Evolutionary conservation across 1,140 invertebrate species (phyloP).

Genomic region (Drosophila trapezifrons): DNA sequence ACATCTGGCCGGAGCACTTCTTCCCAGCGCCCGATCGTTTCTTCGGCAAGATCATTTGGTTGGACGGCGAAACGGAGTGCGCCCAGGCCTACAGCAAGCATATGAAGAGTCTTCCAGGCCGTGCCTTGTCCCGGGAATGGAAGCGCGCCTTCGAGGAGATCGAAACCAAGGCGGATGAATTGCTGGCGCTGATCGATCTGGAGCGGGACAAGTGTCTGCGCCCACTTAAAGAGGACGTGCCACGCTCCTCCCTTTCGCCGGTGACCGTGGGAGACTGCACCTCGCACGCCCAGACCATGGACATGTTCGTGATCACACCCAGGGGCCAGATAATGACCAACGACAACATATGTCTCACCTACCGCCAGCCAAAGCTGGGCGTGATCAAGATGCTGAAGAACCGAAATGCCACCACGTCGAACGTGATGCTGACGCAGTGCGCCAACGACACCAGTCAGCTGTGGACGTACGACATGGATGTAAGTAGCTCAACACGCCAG

Average conservation of each 20-base stretch:
- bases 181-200: constrained; percentile 68
- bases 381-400: constrained; percentile 64
- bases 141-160: constrained; percentile 73
- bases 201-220: constrained; percentile 76
- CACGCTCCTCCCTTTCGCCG: constrained; percentile 83
- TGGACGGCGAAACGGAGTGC: constrained; percentile 77
- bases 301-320: constrained; percentile 90
- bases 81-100: constrained; percentile 71
- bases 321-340: constrained; percentile 85
- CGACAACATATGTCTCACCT: constrained; percentile 79
- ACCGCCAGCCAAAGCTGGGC: constrained; percentile 64
- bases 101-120: constrained; percentile 74
- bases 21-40: constrained; percentile 93
- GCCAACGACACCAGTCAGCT: constrained; percentile 60
- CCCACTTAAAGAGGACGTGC: constrained; percentile 62
- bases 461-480: constrained; percentile 83
- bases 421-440: constrained; percentile 74
- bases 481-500: constrained; percentile 30
- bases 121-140: constrained; percentile 68
- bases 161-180: constrained; percentile 59
- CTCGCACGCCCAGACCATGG: constrained; percentile 85
- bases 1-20: constrained; percentile 96
- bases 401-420: constrained; percentile 70
- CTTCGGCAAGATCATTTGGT: constrained; percentile 89
- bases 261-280: constrained; percentile 85